Percentiles rank a stretch among this genome's conserved stretches.
These are phyloP conservation scores for Onychomys arenicola DNA, from an alignment of 2,797 vertebrate genomes.

Conservation along the genomic window DNA sequence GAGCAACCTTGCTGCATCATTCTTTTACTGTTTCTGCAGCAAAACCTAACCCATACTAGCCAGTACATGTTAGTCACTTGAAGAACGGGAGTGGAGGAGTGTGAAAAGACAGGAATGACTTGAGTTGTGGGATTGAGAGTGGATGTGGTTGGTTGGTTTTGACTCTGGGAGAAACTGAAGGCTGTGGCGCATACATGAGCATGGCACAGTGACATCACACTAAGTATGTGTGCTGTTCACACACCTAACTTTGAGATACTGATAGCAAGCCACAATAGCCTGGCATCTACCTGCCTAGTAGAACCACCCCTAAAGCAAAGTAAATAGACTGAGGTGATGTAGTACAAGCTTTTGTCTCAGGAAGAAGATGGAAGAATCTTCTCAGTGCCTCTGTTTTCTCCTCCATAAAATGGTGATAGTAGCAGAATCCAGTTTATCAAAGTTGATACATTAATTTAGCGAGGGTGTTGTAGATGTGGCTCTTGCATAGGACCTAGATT, in stretches of 20 bases:
- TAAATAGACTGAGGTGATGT: neutral
- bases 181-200: neutral
- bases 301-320: neutral
- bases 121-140: neutral
- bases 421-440: neutral
- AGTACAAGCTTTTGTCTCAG: neutral
- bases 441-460: neutral
- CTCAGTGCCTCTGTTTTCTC: neutral
- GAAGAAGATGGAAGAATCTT: neutral
- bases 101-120: neutral
- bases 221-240: fast-evolving
- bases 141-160: neutral
- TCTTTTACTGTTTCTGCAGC: neutral
- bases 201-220: fast-evolving
- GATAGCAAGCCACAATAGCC: fast-evolving
- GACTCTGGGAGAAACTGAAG: neutral
- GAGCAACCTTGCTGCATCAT: neutral
- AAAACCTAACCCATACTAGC: neutral
- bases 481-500: neutral
- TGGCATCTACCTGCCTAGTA: neutral
- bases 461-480: neutral
- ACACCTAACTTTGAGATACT: neutral
- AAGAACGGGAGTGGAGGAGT: no score
- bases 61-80: neutral
- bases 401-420: neutral